Evolutionary conservation across 2,113 vertebrate genomes (phyloP), one percentile per base, ranked within the genome.

Genomic region (Turdus rufiventris): DNA sequence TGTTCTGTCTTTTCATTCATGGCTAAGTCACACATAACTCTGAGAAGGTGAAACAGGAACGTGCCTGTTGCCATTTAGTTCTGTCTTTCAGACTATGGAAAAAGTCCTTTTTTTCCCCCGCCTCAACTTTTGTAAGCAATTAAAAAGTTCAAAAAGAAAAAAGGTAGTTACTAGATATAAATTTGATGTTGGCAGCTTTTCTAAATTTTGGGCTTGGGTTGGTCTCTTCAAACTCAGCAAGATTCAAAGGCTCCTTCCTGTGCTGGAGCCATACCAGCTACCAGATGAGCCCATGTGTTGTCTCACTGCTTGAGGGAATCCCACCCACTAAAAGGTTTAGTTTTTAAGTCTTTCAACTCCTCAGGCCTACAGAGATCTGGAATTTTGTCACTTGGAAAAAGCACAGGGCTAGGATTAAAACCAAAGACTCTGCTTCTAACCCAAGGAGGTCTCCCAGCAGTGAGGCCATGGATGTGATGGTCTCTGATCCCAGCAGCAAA

Each of bases 371-470:
- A 76, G 71, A 91, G 67, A 25, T 73, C 85, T 82, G 88, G 78
- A 85, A 50, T 9, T 62, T 80, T 83, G 67, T 71, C 82, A 79
- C 40, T 67, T 93, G 66, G 74, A 63, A 83, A 47, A 72, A 67
- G 19, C 38, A 38, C 21, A 50, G 54, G 54, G 45, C 53, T 75
- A 79, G 45, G 20, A 36, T 61, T 94, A 91, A 45, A 48, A 66
- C 36, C 50, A 36, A 50, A 45, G 78, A 21, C 65, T 75, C 65
- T 91, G 38, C n/a, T 75, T 29, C 57, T 78, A 1, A 2, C 65
- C 12, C 12, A 77, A 42, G 50, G 12, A 1, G 20, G 31, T 67
- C 12, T 74, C 18, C 13, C 12, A 23, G 29, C 0, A 0, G 21
- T 62, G 61, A 67, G 53, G 56, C 29, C 9, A 7, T 42, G 34